Evolutionary conservation across 2,797 vertebrate species (phyloP).

Genomic region (Dallia pectoralis): DNA sequence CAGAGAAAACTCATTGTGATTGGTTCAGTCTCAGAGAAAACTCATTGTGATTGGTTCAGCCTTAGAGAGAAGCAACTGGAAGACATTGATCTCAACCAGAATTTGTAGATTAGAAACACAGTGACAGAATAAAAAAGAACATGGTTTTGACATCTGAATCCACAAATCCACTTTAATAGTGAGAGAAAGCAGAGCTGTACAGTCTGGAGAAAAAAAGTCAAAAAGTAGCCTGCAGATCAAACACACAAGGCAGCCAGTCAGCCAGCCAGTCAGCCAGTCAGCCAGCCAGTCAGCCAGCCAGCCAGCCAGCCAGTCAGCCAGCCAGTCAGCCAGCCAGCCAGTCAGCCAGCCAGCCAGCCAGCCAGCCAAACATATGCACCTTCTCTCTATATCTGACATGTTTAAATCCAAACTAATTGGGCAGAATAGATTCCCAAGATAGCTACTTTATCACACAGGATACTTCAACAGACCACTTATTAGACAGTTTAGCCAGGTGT

Average conservation of each 20-base stretch:
- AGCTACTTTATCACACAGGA: constrained; percentile 47
- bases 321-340: constrained; percentile 49
- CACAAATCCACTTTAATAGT: constrained; percentile 33
- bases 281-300: constrained; percentile 48
- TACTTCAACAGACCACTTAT: constrained; percentile 42
- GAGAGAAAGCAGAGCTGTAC: constrained; percentile 9
- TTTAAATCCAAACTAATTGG: constrained; percentile 68
- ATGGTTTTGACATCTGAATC: constrained; percentile 63
- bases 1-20: no score
- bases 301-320: constrained; percentile 40
- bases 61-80: constrained; percentile 31
- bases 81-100: constrained; percentile 40
- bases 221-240: constrained; percentile 43
- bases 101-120: constrained; percentile 51
- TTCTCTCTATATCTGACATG: constrained; percentile 54
- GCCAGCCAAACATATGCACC: constrained; percentile 57
- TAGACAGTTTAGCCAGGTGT: constrained; percentile 44
- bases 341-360: constrained; percentile 45
- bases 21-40: constrained; percentile 18
- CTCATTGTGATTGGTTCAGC: constrained; percentile 16
- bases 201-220: no score
- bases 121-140: constrained; percentile 59
- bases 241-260: no score
- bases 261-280: no score
- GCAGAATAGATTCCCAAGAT: constrained; percentile 59